These are phyloP conservation scores for Chlamydotis undulata DNA, from an alignment of 2,113 vertebrate species.

Conservation along the genomic window DNA sequence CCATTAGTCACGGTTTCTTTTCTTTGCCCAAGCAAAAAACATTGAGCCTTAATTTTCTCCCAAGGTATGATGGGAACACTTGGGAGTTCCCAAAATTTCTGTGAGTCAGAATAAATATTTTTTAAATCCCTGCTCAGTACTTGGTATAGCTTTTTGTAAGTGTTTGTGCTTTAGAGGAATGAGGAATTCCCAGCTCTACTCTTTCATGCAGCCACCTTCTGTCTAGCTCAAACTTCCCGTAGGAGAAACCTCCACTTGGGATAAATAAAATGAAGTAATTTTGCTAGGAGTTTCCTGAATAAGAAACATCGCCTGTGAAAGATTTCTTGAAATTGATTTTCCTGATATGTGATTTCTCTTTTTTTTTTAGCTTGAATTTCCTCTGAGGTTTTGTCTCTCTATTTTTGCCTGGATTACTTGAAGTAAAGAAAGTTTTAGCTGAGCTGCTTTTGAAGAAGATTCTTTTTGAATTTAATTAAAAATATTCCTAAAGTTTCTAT, in stretches of 20 bases:
- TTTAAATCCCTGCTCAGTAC: not conserved
- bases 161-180: not conserved
- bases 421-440: not conserved
- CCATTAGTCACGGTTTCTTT: not conserved
- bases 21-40: not conserved
- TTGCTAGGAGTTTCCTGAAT: not conserved
- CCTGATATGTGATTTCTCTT: not conserved
- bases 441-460: not conserved
- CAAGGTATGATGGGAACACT: not conserved
- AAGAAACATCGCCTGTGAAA: not conserved
- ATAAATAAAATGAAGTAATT: constrained; percentile 6
- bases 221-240: not conserved
- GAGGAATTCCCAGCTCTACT: not conserved
- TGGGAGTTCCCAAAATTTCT: not conserved
- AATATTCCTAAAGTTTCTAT: not conserved
- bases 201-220: not conserved
- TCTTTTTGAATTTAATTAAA: not conserved
- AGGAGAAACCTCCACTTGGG: not conserved
- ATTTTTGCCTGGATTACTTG: not conserved
- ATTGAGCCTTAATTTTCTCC: not conserved
- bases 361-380: not conserved
- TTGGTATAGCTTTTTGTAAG: not conserved
- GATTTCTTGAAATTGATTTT: constrained; percentile 1
- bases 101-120: not conserved
- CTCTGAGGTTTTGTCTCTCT: not conserved